Evolutionary conservation across 2,888 invertebrate species (phyloP), one percentile per base, ranked within the genome.

Genomic region (Tanypteryx hageni): DNA sequence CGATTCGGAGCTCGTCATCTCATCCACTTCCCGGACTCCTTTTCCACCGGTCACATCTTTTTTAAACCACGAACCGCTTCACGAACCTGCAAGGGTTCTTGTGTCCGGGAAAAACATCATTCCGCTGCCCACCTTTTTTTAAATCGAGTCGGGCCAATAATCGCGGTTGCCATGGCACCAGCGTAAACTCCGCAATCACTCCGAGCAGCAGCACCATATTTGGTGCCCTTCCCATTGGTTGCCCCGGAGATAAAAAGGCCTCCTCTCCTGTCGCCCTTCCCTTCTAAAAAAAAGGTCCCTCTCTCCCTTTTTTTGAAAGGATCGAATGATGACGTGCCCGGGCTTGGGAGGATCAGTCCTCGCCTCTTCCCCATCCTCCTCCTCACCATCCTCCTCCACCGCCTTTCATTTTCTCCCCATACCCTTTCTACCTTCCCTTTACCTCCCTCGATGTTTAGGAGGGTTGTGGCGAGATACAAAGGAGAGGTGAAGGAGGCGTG

Each of bases 311-410:
- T 68, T 22, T 18, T n/a, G 68, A 68, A 68, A 13, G 22, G 76
- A 76, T 76, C 76, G 76, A 76, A 76, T 76, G 76, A 76, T 76
- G 76, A 68, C 68, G 68, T 68, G 8, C 68, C 68, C 68, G 11
- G 64, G 68, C n/a, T 44, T 44, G 44, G 44, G 44, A 44, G 44
- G 44, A 44, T 44, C 44, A 44, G 44, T 5, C 44, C 44, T 44
- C 5, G 0, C 68, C 68, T n/a, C 68, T 0, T 1, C 68, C 18
- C 68, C n/a, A 0, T 68, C 8, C 68, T 68, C 68, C 9, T 68
- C 68, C 22, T n/a, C 68, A 16, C 18, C 22, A 1, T 68, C 68
- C n/a, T n/a, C 64, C 1, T 44, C 44, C 44, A 44, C 5, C 44
- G 3, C 5, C 44, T 44, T 44, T 44, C 44, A 44, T 44, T 44